These are phyloP conservation scores for Drosophila longiperda DNA, from an alignment of 2,888 invertebrate species.

Conservation along the genomic window DNA sequence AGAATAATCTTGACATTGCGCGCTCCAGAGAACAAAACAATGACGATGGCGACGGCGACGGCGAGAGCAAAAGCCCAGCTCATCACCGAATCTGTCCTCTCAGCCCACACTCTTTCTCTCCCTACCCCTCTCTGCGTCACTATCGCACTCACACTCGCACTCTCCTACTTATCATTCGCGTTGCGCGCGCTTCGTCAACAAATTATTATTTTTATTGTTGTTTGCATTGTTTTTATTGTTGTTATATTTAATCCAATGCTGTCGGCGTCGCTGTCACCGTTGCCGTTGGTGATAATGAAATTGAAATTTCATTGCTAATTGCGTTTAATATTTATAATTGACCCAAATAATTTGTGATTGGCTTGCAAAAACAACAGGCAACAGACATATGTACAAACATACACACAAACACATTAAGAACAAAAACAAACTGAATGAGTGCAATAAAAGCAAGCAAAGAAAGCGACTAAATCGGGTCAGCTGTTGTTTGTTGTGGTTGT, in stretches of 20 bases:
- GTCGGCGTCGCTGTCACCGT: conserved; percentile 29
- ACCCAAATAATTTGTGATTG: conserved; percentile 75
- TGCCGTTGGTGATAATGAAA: conserved; percentile 74
- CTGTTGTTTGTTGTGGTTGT: conserved; percentile 5
- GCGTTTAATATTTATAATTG: conserved; percentile 79
- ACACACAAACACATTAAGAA: conserved; percentile 19
- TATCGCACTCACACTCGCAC: not conserved
- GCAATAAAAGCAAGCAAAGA: conserved; percentile 38
- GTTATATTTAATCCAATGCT: conserved; percentile 6
- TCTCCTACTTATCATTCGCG: conserved; percentile 47
- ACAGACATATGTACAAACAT: not conserved
- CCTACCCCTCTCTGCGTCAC: not conserved
- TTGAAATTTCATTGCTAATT: conserved; percentile 81
- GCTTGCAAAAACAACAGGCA: conserved; percentile 54
- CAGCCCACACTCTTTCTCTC: not conserved
- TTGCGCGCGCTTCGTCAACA: conserved; percentile 42
- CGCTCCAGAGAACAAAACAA: conserved; percentile 43
- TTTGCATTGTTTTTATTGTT: conserved; percentile 17
- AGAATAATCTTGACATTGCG: conserved; percentile 74
- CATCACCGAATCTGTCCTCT: conserved; percentile 17
- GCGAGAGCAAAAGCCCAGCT: conserved; percentile 36
- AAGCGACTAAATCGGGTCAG: conserved; percentile 42
- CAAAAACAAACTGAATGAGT: conserved; percentile 28
- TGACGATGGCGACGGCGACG: conserved; percentile 17
- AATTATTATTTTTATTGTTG: conserved; percentile 33